These are phyloP conservation scores for Chrysolina oricalcia DNA, from an alignment of 2,888 invertebrate species.

Conservation along the genomic window DNA sequence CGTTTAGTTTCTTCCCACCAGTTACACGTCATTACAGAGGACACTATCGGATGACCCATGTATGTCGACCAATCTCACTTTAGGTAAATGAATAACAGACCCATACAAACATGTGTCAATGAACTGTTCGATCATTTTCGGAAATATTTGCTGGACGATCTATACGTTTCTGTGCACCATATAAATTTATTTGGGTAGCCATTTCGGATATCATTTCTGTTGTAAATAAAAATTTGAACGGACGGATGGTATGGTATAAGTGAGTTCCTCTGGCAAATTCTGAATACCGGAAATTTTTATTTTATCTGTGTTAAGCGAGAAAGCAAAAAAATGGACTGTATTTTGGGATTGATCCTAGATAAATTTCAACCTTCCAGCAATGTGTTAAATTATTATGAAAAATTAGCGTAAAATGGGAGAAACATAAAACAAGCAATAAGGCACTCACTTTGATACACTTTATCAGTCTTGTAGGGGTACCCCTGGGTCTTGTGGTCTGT, in stretches of 20 bases:
- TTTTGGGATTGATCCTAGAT: too few species aligned
- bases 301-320: too few species aligned
- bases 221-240: slow-evolving; percentile 25
- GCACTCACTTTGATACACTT: too few species aligned
- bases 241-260: slow-evolving; percentile 6
- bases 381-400: too few species aligned
- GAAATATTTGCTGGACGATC: slow-evolving; percentile 25
- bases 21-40: slow-evolving; percentile 39
- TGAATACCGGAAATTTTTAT: slow-evolving; percentile 18
- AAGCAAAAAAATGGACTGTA: too few species aligned
- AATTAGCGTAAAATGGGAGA: too few species aligned
- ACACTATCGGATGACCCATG: slow-evolving; percentile 27
- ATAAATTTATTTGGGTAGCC: slow-evolving; percentile 30
- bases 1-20: slow-evolving; percentile 40
- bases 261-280: too few species aligned
- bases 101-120: slow-evolving; percentile 30
- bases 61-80: slow-evolving; percentile 33
- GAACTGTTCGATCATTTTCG: slow-evolving; percentile 30
- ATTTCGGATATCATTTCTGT: slow-evolving; percentile 27
- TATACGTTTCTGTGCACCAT: slow-evolving; percentile 16
- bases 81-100: slow-evolving; percentile 31
- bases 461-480: too few species aligned
- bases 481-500: too few species aligned
- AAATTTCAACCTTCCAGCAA: too few species aligned
- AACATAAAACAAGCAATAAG: too few species aligned